Evolutionary conservation across 2,797 vertebrate species (phyloP).

Genomic region (Serranus cabrilla): DNA sequence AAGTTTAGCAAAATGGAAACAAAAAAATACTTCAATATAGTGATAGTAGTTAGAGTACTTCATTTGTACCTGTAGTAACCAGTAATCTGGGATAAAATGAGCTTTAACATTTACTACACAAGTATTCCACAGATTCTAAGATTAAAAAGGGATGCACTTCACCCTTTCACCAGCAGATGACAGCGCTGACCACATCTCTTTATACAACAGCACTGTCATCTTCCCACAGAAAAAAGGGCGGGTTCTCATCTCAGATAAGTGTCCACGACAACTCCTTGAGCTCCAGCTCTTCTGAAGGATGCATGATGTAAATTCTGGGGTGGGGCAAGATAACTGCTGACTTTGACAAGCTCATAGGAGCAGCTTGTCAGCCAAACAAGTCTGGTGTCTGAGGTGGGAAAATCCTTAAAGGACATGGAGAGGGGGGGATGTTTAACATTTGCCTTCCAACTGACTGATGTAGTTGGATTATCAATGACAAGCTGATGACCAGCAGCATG

Average conservation of each 20-base stretch:
- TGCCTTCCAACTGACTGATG: constrained; percentile 66
- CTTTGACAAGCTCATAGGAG: constrained; percentile 59
- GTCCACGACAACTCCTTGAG: constrained; percentile 30
- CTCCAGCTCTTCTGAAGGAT: constrained; percentile 55
- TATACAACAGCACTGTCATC: not conserved
- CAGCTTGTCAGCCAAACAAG: constrained; percentile 55
- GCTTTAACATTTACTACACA: not conserved
- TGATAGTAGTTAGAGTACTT: not conserved
- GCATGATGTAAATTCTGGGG: constrained; percentile 63
- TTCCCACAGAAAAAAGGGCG: not conserved
- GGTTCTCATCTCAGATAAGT: constrained; percentile 37
- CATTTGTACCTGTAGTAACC: not conserved
- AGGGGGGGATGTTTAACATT: constrained; percentile 73
- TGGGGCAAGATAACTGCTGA: constrained; percentile 61
- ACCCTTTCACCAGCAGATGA: constrained; percentile 52
- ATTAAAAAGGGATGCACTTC: not conserved
- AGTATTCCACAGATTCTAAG: not conserved
- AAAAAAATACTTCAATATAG: not conserved
- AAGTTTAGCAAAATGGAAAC: not conserved
- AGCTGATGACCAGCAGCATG: constrained; percentile 49
- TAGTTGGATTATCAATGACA: constrained; percentile 71
- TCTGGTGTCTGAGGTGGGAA: constrained; percentile 49
- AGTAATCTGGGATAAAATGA: not conserved
- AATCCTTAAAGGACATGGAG: constrained; percentile 58
- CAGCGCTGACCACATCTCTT: constrained; percentile 28